Evolutionary conservation across 2,888 invertebrate genomes (phyloP).

Genomic region (Rhabditophanes sp.): DNA sequence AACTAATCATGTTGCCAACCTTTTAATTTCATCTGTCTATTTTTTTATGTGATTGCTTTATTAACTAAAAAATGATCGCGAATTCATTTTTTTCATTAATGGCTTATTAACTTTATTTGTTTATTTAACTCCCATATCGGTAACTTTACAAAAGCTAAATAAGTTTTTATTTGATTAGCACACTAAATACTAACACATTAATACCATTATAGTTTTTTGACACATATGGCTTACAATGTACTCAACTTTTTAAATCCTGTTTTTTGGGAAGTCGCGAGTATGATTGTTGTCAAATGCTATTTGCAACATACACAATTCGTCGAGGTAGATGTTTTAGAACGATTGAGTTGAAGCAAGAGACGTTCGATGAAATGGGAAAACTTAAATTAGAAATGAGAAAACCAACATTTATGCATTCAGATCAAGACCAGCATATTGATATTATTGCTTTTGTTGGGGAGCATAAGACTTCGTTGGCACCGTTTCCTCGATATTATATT

Average conservation of each 20-base stretch:
- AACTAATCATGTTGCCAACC: no score
- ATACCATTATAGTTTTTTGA: slow-evolving; percentile 10
- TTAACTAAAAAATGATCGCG: no score
- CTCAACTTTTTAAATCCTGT: slow-evolving; percentile 13
- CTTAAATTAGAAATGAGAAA: slow-evolving; percentile 1
- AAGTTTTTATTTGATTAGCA: no score
- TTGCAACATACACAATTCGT: slow-evolving; percentile 13
- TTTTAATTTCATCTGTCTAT: no score
- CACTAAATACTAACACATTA: neutral
- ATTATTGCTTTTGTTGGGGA: slow-evolving; percentile 13
- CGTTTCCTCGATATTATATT: slow-evolving; percentile 14
- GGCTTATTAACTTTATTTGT: no score
- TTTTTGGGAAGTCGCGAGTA: slow-evolving; percentile 12
- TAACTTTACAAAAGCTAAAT: no score
- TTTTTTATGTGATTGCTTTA: no score
- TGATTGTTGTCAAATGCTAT: slow-evolving; percentile 14
- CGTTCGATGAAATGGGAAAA: slow-evolving; percentile 16
- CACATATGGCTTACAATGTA: slow-evolving; percentile 12
- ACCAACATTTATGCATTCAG: neutral
- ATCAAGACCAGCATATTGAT: slow-evolving; percentile 7
- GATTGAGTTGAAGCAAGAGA: slow-evolving; percentile 10
- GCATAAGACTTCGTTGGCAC: slow-evolving; percentile 15
- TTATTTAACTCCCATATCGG: no score
- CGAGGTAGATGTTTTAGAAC: slow-evolving; percentile 14
- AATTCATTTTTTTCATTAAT: no score